phyloP scores from a whole-genome alignment of 2,888 invertebrate species.

The Heliconius aoede region DNA sequence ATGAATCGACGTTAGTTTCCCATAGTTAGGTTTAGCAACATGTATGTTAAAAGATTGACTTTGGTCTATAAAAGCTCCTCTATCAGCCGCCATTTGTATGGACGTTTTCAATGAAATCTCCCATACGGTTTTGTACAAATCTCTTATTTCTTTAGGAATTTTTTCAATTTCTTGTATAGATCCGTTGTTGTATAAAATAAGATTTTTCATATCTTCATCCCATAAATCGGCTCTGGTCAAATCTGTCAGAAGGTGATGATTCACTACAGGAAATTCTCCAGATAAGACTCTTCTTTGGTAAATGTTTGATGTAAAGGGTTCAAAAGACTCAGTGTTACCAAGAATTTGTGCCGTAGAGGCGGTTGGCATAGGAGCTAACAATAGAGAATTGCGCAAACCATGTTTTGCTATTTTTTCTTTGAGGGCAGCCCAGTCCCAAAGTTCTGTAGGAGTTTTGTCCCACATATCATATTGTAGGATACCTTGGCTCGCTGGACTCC shows the following conservation, averaged over 20 bases:
- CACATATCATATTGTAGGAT: conserved; percentile 99
- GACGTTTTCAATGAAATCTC: conserved; percentile 97
- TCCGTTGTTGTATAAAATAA: conserved; percentile 94
- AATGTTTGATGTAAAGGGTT: conserved; percentile 99
- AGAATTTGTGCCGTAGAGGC: conserved; percentile 99
- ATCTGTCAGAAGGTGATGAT: conserved; percentile 97
- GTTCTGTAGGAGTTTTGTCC: conserved; percentile 92
- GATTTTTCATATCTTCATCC: conserved; percentile 98
- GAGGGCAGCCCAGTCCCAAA: conserved; percentile 95
- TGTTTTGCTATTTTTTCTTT: conserved; percentile 93
- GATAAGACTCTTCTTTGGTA: conserved; percentile 96
- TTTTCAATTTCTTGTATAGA: conserved; percentile 94
- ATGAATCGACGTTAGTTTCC: conserved; percentile 98
- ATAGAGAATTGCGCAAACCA: conserved; percentile 96
- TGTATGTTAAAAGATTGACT: conserved; percentile 99
- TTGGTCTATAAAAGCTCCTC: conserved; percentile 99
- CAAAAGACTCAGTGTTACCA: conserved; percentile 99
- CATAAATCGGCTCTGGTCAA: conserved; percentile 95
- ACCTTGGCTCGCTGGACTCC: conserved; percentile 96
- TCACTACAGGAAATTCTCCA: conserved; percentile 98
- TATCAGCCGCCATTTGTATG: conserved; percentile 98
- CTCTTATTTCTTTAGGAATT: conserved; percentile 93
- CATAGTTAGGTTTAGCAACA: conserved; percentile 96
- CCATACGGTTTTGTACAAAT: conserved; percentile 98
- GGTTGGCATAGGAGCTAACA: conserved; percentile 99